Base-by-base conservation (phyloP, 2,113 vertebrate genomes). In the Sander vitreus region DNA sequence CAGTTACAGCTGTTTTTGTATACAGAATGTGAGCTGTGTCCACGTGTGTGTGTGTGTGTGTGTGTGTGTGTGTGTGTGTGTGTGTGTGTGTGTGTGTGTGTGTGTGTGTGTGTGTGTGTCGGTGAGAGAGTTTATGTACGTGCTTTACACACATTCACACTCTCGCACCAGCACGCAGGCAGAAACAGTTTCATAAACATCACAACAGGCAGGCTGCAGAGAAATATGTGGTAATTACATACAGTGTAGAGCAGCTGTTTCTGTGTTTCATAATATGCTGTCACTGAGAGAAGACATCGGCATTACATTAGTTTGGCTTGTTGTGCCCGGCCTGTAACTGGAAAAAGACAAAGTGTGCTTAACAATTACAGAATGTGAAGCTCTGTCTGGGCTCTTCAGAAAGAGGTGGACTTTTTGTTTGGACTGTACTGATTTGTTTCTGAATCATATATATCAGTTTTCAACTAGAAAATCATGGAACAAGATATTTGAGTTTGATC, bases 201-300 rank as follows among this genome's bases (percentile, higher is more conserved):
- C 84, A 80, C 59, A 87, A 83, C 75, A 83, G 72, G 77, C 68
- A 51, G 70, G 60, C 84, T 60, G 82, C 54, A 2, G 76, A 73
- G 62, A 82, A 84, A 86, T 71, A 69, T 71, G 71, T 60, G 73
- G 74, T 86, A 76, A 88, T 86, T 73, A 54, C 64, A 75, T 66
- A 14, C 9, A 74, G 74, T 18, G 76, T 2, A 27, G 65, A 80
- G 85, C 91, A 91, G 86, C 92, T 91, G 89, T 86, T 75, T 68
- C 53, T 68, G 72, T 21, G 75, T 60, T 79, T 82, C 71, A 21
- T 70, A 81, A 77, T 21, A 19, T 4, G 60, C 63, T 13, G 78
- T 71, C 48, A 36, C 72, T 73, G 50, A 77, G 51, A 54, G 83
- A 62, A 58, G 63, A 83, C 72, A 59, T 66, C 63, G 11, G 45